phyloP scores from a whole-genome alignment of 2,888 invertebrate species.

The Callimorpha dominula region DNA sequence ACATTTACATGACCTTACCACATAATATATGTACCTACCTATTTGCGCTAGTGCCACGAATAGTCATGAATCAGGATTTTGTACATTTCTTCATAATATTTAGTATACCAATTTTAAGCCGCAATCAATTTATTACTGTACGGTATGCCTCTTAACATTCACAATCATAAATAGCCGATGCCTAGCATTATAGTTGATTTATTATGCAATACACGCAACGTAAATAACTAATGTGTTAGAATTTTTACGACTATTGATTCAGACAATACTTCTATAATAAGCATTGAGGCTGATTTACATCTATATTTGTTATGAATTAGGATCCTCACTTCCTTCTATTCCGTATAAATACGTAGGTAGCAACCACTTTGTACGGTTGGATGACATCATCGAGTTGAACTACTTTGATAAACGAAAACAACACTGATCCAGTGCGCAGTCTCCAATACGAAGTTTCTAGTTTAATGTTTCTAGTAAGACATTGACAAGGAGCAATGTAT shows the following conservation, averaged over 20 bases:
- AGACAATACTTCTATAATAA: not conserved
- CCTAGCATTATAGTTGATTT: not conserved
- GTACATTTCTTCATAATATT: not conserved
- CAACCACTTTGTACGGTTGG: conserved; percentile 56
- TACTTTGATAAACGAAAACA: conserved; percentile 33
- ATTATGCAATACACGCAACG: conserved; percentile 6
- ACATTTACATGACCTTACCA: not conserved
- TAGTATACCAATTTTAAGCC: not conserved
- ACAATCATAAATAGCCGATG: not conserved
- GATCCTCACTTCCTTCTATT: not conserved
- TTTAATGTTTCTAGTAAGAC: conserved; percentile 17
- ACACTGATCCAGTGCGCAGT: conserved; percentile 32
- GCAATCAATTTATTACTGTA: not conserved
- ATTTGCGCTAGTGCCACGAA: not conserved
- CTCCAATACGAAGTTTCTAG: conserved; percentile 28
- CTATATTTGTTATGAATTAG: not conserved
- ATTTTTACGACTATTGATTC: conserved; percentile 3
- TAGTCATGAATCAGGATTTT: not conserved
- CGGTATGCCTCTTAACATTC: not conserved
- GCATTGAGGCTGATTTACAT: not conserved
- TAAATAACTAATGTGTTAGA: conserved; percentile 10
- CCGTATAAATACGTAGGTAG: conserved; percentile 44
- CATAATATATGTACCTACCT: too few relatives aligned
- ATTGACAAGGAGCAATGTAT: conserved; percentile 34
- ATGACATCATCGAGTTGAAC: conserved; percentile 54